Evolutionary conservation across 2,113 vertebrate species (phyloP), one percentile per base, ranked within the genome.

Genomic region (Loxodonta africana): DNA sequence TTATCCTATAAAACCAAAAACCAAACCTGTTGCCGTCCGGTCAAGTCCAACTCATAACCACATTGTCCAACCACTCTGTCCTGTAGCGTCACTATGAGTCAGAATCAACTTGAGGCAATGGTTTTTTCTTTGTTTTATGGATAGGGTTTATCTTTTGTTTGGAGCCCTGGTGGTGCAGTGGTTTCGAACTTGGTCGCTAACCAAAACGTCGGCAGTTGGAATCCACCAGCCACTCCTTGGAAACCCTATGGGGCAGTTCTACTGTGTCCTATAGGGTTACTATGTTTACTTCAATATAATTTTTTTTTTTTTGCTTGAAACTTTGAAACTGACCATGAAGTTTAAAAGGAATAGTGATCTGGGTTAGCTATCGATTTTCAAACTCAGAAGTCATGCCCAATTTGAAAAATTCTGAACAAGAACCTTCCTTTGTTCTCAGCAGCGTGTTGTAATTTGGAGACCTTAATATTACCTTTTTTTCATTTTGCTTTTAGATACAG

Each of bases 401-500:
- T 71, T 88, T 85, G 78, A 92, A 65, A 80, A 92, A 83, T 69
- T 53, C 48, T 74, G 28, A 89, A 62, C 9, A 62, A 53, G 83
- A 33, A 73, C 6, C 6, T 37, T 91, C 90, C 73, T 93, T 82
- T 28, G 69, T 65, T 46, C 14, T 94, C 33, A 65, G 62, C 2
- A 67, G 51, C 51, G 69, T 87, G 46, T 60, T 57, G 26, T 23
- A 46, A 28, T 60, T n/a, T 90, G 53, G 90, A 69, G 71, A 44
- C 57, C 67, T 94, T 86, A 76, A 48, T 73, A 51, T 82, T 65
- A 63, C 44, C 28, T 83, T 77, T 83, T 83, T 77, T 83, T 28
- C 17, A 23, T 76, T 90, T 95, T 51, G 30, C 9, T 80, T 82
- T 77, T 81, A 85, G 77, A 67, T 65, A 48, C 14, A 48, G 26